Base-by-base conservation (phyloP, 2,113 vertebrate species). In the Atlantisia rogersi region DNA sequence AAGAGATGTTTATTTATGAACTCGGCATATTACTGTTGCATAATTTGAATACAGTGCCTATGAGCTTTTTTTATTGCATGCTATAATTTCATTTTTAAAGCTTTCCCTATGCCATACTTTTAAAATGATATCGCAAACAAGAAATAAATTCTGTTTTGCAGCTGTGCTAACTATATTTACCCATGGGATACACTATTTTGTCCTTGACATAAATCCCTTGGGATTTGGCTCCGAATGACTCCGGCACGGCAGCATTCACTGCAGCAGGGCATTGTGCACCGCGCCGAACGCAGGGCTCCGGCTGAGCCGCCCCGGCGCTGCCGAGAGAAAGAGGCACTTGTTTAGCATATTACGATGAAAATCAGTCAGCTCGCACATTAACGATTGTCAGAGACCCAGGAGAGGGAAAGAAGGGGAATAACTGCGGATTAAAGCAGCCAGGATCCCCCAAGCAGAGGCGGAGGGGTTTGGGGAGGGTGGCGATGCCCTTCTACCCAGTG, bases 31-130 rank as follows among this genome's bases (percentile, higher is more conserved):
- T 97, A 97, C 97, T 92, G 90, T 96, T 97, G 97, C 97, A 91
- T 98, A 97, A 98, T 98, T 98, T 98, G 98, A 98, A 98, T 98
- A 98, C 97, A 98, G 97, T 97, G 98, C 98, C 97, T 98, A 94
- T 91, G 97, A 97, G 97, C 94, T 94, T 97, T 97, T 94, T 98
- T 98, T 98, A 98, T 98, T 97, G 97, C 98, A 53, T 13, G 97
- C 98, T 97, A 98, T 98, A 98, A 98, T 98, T 98, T 98, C 98
- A 98, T 98, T 98, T 98, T 98, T 98, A 98, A 98, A 98, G 98
- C 97, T 97, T 97, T 97, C 95, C 94, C 96, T 94, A 91, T 94
- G 97, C 97, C 98, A 98, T 97, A 91, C 98, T 98, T 98, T 98
- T 97, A 97, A 98, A 98, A 98, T 98, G 97, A 98, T 97, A 97